These are phyloP conservation scores for Rhamnusium bicolor DNA, from an alignment of 2,888 invertebrate genomes.

Conservation along the genomic window DNA sequence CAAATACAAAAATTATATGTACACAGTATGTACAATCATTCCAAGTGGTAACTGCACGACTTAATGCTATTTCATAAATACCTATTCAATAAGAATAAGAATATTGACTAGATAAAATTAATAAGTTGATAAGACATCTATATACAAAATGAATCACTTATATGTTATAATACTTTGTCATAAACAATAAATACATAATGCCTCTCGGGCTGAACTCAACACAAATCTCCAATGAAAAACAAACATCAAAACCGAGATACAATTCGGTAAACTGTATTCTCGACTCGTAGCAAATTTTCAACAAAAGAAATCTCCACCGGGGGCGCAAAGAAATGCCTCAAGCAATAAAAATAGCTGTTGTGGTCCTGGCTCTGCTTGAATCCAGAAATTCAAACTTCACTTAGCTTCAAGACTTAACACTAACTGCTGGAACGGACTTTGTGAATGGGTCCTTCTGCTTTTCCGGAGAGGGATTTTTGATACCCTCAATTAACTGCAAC, in stretches of 20 bases:
- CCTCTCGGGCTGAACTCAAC: conserved; percentile 45
- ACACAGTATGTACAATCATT: conserved; percentile 50
- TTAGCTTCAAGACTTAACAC: conserved; percentile 63
- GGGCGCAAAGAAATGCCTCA: neutral
- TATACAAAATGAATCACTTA: conserved; percentile 41
- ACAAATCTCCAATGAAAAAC: conserved; percentile 41
- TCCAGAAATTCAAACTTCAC: conserved; percentile 12
- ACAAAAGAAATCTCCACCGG: neutral
- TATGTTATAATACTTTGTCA: conserved; percentile 52
- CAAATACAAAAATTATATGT: conserved; percentile 53
- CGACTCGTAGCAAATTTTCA: conserved; percentile 1
- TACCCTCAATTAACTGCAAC: conserved; percentile 60
- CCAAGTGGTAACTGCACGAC: conserved; percentile 49
- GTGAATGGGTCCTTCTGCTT: conserved; percentile 55
- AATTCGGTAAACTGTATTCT: conserved; percentile 5
- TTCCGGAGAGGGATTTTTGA: conserved; percentile 51
- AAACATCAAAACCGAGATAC: conserved; percentile 25
- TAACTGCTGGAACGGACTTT: conserved; percentile 62
- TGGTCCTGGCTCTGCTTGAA: conserved; percentile 4
- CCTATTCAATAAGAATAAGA: conserved; percentile 49
- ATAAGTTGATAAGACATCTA: conserved; percentile 49
- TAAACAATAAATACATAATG: conserved; percentile 49
- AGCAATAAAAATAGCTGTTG: conserved; percentile 2
- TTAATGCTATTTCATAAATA: conserved; percentile 52
- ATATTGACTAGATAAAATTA: conserved; percentile 59